Base-by-base conservation (phyloP, 2,797 vertebrate genomes). In the Brotula barbata region DNA sequence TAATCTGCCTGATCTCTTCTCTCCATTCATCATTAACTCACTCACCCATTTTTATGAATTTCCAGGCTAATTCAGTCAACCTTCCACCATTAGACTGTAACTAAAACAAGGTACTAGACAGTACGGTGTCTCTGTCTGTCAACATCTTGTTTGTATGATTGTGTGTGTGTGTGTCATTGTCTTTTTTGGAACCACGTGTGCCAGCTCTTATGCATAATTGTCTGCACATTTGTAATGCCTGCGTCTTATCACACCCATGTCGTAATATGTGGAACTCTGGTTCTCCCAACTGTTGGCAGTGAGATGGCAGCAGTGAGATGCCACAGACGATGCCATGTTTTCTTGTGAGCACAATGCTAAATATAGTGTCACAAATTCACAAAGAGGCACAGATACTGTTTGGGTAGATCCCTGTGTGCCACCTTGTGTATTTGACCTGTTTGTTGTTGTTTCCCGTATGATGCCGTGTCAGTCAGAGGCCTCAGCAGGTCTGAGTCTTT, bases 1-100 rank as follows among this genome's bases (percentile, higher is more conserved):
- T 77, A 6, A 36, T 69, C 45, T 64, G 71, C 43, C 19, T 62
- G 48, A 31, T 20, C 57, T 23, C 55, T 36, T 42, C 54, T 65
- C 47, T 69, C 48, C 65, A 19, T 73, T 59, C 58, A 40, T 69
- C 68, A 58, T 71, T 85, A 83, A 80, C 64, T 81, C 73, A 82
- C 81, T 58, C 82, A 83, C 74, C 55, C 39, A 44, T 63, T 75
- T 68, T 62, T 82, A 68, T 86, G 77, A 41, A 86, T 77, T 89
- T 90, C 44, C 89, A 91, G 91, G 1, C 46, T 90, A 91, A 88
- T 78, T 80, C 77, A 78, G 54, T 84, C 83, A 75, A 64, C 71
- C 72, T 63, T 71, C 77, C 87, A 85, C 55, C 85, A 68, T 88
- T 89, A 89, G 78, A 74, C 83, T 90, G 87, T 91, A 90, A 90